Evolutionary conservation across 1,140 invertebrate species (phyloP), one percentile per base, ranked within the genome.

Genomic region (Temnothorax nylanderi): DNA sequence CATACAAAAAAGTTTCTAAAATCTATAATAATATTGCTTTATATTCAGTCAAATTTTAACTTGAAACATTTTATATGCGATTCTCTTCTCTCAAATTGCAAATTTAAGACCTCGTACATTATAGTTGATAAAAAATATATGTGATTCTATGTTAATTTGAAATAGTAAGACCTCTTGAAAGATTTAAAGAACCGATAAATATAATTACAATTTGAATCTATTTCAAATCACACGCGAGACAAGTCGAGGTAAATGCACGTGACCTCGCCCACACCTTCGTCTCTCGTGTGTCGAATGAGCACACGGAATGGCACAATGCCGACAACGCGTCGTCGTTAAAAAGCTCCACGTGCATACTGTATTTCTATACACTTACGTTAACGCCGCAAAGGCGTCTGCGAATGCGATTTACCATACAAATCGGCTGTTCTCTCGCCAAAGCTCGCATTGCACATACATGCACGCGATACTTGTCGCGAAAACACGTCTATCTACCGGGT

Each of bases 241-340:
- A 82, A 74, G 49, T 74, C 54, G 6, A 16, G 13, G 18, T 37
- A 41, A 51, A 56, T 84, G 34, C 60, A 74, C 69, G 54, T 44
- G 69, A 64, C 80, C 47, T 85, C 58, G 65, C 51, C 44, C 32
- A 64, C 71, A 37, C 8, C 75, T 41, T 37, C 77, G 58, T n/a
- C 44, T 74, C 54, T 75, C 56, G 71, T 58, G 75, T 65, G 10
- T 47, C 32, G 34, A 74, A 54, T 69, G 13, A 78, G 77, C 51
- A 34, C 51, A 34, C 67, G 74, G 41, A 77, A 89, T 90, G 88
- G 71, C 88, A 62, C 89, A 90, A 90, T 88, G 51, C 34, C 21
- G 37, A 26, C 21, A 60, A 72, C 54, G 54, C 47, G 67, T 56
- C 37, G 41, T 88, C 60, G 84, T 89, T 82, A 54, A 82, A 74